A percentile compares a stretch with the other conserved stretches of the same genome.
Evolutionary conservation across 2,888 invertebrate species (phyloP).

Genomic region (Agonopterix arenella): DNA sequence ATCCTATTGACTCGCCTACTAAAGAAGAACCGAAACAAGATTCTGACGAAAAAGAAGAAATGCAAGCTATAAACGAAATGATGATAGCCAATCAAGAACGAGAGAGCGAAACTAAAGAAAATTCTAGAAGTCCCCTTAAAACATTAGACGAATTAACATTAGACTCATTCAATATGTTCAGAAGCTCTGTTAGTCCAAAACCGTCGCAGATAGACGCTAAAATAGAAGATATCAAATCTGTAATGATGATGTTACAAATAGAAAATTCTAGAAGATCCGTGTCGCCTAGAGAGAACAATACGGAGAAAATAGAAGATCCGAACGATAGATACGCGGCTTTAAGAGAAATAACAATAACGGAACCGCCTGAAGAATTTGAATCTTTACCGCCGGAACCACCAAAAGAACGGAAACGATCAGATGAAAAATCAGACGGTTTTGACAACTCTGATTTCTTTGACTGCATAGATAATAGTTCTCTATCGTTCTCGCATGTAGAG

Average conservation of each 20-base stretch:
- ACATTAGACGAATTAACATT: conserved; percentile 57
- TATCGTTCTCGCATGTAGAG: conserved; percentile 68
- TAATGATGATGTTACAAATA: conserved; percentile 62
- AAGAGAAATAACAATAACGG: conserved; percentile 83
- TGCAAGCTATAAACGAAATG: conserved; percentile 47
- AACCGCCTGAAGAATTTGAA: conserved; percentile 75
- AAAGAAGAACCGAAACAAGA: conserved; percentile 49
- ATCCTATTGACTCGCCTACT: conserved; percentile 32
- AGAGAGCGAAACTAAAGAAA: conserved; percentile 40
- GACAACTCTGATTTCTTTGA: conserved; percentile 73
- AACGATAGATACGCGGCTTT: conserved; percentile 88
- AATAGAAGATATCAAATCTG: conserved; percentile 66
- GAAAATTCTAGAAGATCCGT: conserved; percentile 55
- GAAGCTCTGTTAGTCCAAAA: conserved; percentile 64
- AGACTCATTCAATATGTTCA: conserved; percentile 61
- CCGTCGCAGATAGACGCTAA: conserved; percentile 61
- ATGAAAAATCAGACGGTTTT: conserved; percentile 72
- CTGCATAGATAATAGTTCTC: conserved; percentile 70
- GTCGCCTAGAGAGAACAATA: conserved; percentile 65
- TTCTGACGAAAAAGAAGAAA: conserved; percentile 54
- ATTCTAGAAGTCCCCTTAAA: conserved; percentile 53
- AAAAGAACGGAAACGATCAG: conserved; percentile 68
- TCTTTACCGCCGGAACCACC: conserved; percentile 64
- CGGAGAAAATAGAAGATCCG: conserved; percentile 56
- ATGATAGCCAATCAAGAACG: conserved; percentile 41